Base-by-base conservation (phyloP, 2,113 vertebrate species). In the Laticauda laticaudata region DNA sequence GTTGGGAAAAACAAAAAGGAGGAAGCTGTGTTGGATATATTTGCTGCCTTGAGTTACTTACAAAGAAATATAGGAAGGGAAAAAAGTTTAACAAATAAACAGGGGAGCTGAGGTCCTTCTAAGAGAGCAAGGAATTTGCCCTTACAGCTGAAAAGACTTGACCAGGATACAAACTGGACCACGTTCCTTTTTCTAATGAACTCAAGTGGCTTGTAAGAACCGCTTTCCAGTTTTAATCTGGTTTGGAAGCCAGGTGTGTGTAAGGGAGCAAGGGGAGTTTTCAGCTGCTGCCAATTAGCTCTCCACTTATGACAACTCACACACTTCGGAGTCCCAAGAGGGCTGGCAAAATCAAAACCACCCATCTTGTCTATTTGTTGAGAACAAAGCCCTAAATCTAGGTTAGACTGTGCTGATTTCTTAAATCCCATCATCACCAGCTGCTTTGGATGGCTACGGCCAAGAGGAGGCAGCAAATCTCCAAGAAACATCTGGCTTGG, bases 401-500 rank as follows among this genome's bases (percentile, higher is more conserved):
- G 6, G 69, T 34, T 39, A 39, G 18, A 0, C 5, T 18, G 2
- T 18, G n/a, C 14, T 5, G 64, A 15, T 34, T 15, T 7, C 64
- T 87, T 53, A 29, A 53, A 87, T 3, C 9, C 39, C 20, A 12
- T 54, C 26, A 5, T 12, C 1, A 7, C 5, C 45, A 48, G 14
- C 26, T 15, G 23, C 53, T 29, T 26, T 18, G 45, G 20, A 11
- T 59, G 53, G 9, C 2, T 3, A 26, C 5, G 0, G 29, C 90
- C 90, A 92, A 90, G 54, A 93, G 90, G 86, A 64, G 86, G 86
- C 93, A 93, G 93, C 90, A 93, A 24, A 86, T 14, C 18, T 48
- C n/a, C 43, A 43, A 10, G 3, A 48, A 93, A 18, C 2, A 24
- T 43, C 34, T 10, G 61, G 39, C 51, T 10, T 24, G 43, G 6